Base-by-base conservation (phyloP, 2,797 vertebrate genomes). In the Takifugu rubripes region DNA sequence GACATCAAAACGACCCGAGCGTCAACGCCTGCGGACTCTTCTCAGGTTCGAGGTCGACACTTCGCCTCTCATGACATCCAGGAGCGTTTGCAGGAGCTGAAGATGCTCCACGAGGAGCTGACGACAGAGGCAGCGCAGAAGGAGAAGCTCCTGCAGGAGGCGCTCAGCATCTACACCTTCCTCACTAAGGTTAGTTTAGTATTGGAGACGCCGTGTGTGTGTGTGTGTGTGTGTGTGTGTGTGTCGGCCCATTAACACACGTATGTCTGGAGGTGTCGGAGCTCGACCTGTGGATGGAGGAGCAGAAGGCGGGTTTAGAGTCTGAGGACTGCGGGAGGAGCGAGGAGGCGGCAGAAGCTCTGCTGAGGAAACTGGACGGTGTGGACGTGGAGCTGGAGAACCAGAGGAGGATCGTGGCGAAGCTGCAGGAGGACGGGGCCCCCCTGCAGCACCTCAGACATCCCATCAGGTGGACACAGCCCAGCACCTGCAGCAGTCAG, bases 271-370 rank as follows among this genome's bases (percentile, higher is more conserved):
- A 98, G 95, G 84, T 96, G 40, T 87, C 91, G 9, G 94, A 96
- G 64, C 85, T 93, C 25, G 87, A 93, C 72, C 77, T 87, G n/a
- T 96, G 94, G 93, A 70, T 94, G 80, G 83, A 90, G 36, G 92
- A 95, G 62, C 89, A 75, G 60, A 79, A 66, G 33, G 72, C 67
- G 5, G 46, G 80, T 42, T 78, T 96, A 64, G 90, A 93, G 64
- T 85, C 68, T 0, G 65, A 70, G 31, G 94, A 96, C 71, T 85
- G 79, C 17, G 93, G 93, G 51, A 91, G 86, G 78, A 93, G 88
- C 49, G 90, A 94, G 56, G 93, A 94, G 75, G 85, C 79, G 40
- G 92, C 91, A 0, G 90, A 91, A 56, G 75, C 72, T 21, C 82
- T 94, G 49, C 85, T 95, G 47, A 83, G 88, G 63, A 92, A 74